Conservation (phyloP, 92 coral and sea anemone species). For the Porites evermanni region DNA sequence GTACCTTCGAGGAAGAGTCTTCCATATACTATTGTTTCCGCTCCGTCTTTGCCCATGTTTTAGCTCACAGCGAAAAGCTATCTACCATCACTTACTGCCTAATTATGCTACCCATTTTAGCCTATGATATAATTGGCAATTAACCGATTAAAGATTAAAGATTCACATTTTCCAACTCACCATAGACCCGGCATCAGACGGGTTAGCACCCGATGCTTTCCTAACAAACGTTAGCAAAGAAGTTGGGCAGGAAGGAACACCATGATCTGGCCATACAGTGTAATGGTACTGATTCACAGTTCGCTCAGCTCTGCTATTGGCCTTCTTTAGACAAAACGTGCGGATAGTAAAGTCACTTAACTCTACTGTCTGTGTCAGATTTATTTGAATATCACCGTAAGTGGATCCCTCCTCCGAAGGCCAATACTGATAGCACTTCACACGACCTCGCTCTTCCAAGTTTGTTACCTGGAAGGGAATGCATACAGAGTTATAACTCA, state of each 20-base stretch:
- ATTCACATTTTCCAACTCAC: slow-evolving; percentile 58
- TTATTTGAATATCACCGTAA: slow-evolving; percentile 74
- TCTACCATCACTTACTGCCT: too few species aligned
- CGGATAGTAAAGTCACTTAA: slow-evolving; percentile 90
- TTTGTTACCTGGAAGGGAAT: slow-evolving; percentile 79
- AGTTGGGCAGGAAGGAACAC: slow-evolving; percentile 88
- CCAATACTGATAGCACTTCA: slow-evolving; percentile 97
- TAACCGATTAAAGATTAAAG: too few species aligned
- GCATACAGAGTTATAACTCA: neutral
- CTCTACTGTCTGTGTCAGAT: slow-evolving; percentile 74
- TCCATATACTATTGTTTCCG: too few species aligned
- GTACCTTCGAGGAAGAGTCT: too few species aligned
- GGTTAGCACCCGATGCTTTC: slow-evolving; percentile 88
- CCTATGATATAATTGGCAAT: too few species aligned
- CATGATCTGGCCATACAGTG: slow-evolving; percentile 99
- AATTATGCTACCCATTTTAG: too few species aligned
- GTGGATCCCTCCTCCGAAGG: slow-evolving; percentile 72
- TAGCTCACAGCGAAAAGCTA: too few species aligned
- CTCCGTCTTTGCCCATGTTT: too few species aligned
- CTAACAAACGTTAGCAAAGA: slow-evolving; percentile 94
- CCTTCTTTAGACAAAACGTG: slow-evolving; percentile 68
- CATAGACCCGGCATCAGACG: slow-evolving; percentile 95
- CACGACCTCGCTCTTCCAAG: slow-evolving; percentile 90
- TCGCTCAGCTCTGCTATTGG: slow-evolving; percentile 72
- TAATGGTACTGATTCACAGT: slow-evolving; percentile 88